These are phyloP conservation scores for Ageneiosus marmoratus DNA, from an alignment of 2,113 vertebrate species.

Conservation along the genomic window DNA sequence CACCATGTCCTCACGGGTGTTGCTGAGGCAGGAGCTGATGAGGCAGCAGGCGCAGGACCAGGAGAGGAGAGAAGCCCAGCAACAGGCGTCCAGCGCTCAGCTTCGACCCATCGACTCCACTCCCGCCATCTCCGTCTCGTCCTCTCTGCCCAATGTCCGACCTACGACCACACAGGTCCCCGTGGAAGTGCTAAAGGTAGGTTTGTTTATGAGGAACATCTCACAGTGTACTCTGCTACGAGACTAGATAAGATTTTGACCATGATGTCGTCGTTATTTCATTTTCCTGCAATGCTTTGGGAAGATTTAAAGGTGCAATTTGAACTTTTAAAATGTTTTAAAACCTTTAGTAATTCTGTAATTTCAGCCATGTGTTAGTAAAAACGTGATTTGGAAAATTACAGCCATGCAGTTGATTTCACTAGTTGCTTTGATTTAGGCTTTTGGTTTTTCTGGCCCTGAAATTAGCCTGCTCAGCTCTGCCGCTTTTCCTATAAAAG, in stretches of 20 bases:
- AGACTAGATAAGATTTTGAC: background rate
- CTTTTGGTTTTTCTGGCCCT: background rate
- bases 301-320: background rate
- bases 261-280: background rate
- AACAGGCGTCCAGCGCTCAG: conserved; percentile 64
- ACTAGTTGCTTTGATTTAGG: background rate
- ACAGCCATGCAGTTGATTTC: background rate
- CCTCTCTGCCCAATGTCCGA: conserved; percentile 53
- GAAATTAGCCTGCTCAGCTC: background rate
- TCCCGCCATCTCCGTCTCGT: conserved; percentile 74
- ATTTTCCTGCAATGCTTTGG: background rate
- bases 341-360: background rate
- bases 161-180: conserved; percentile 82
- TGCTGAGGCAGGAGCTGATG: conserved; percentile 88
- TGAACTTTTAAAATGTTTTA: background rate
- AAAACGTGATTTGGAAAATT: background rate
- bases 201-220: background rate
- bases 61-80: conserved; percentile 80
- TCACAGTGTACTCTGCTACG: background rate
- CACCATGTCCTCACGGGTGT: conserved; percentile 76
- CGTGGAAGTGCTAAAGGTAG: conserved; percentile 86
- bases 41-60: conserved; percentile 83
- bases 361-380: background rate
- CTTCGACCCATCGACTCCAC: conserved; percentile 59
- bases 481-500: background rate